phyloP scores from a whole-genome alignment of 53 echinoderm and acorn worm genomes.

The Holothuria leucospilota region DNA sequence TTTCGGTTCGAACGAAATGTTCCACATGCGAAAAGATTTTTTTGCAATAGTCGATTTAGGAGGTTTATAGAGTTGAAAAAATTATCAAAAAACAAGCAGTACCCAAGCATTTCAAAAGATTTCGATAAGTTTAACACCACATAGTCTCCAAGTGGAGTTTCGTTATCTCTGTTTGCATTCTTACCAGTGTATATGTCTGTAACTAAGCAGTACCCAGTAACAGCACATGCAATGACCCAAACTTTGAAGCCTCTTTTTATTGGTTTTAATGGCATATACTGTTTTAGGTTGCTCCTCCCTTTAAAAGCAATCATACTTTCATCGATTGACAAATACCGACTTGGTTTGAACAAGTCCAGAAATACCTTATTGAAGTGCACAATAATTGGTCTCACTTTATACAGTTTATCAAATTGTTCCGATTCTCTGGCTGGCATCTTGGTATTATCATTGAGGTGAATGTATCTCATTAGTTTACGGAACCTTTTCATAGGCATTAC shows the following conservation, averaged over 20 bases:
- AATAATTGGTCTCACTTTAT: conserved; percentile 30
- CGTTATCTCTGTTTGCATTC: conserved; percentile 2
- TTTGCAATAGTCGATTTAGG: background rate
- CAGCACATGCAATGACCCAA: conserved; percentile 17
- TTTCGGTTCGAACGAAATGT: conserved; percentile 21
- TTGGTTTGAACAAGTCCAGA: background rate
- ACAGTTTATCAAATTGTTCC: conserved; percentile 16
- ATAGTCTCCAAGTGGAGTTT: conserved; percentile 14
- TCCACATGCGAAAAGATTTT: background rate
- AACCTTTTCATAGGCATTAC: background rate
- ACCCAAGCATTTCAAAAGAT: conserved; percentile 18
- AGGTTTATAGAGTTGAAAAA: background rate
- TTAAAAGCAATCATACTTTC: too few species aligned
- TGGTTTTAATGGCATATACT: background rate
- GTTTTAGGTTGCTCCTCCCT: too few species aligned
- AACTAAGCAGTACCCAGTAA: background rate
- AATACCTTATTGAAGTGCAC: conserved; percentile 21
- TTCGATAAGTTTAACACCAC: conserved; percentile 2
- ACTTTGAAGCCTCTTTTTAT: conserved; percentile 13
- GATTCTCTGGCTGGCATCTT: conserved; percentile 3
- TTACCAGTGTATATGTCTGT: conserved; percentile 15
- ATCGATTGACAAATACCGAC: too few species aligned
- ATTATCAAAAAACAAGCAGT: conserved; percentile 29
- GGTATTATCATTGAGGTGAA: conserved; percentile 29
- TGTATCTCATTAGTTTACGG: conserved; percentile 14